Base-by-base conservation (phyloP, 2,113 vertebrate species). In the Semicossyphus pulcher region DNA sequence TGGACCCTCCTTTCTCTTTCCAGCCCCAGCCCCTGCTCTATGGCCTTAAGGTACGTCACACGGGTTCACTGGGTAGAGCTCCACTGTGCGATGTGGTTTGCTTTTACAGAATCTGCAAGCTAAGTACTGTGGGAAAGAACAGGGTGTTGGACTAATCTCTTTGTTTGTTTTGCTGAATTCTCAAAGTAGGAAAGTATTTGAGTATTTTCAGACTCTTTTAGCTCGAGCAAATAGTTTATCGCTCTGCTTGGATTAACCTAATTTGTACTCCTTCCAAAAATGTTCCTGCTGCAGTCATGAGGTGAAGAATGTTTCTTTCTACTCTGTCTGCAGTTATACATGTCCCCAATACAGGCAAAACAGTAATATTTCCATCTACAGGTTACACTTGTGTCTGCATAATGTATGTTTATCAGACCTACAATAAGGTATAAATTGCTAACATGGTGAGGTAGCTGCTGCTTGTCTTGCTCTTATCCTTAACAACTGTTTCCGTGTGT, bases 41-140 rank as follows among this genome's bases (percentile, higher is more conserved):
- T 93, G 91, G 91, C 91, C 88, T 85, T 88, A 85, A 91, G 92
- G 93, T 94, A 91, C 18, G 75, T 80, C 51, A 77, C 65, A 65
- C 7, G 15, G 51, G 52, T 76, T 81, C 41, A 76, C 36, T 37
- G 26, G 10, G 53, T 57, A 32, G 36, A 49, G 29, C 59, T 76
- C 45, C 63, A 32, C 39, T 25, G 25, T 41, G 59, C 21, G 28
- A 32, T 31, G 49, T 5, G 61, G 26, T 72, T 56, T 36, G 18
- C 29, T 66, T 79, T 84, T 53, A 49, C 37, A 73, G 47, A 49
- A 56, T 47, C 34, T 65, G 49, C 23, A 36, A 25, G 59, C 64
- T 86, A 74, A 88, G 76, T 65, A 70, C 39, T 58, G 77, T 85
- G 77, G 86, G 79, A 89, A 88, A n/a, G 37, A 75, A 62, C 56